These are phyloP conservation scores for Furnarius figulus DNA, from an alignment of 2,113 vertebrate species.

Conservation along the genomic window DNA sequence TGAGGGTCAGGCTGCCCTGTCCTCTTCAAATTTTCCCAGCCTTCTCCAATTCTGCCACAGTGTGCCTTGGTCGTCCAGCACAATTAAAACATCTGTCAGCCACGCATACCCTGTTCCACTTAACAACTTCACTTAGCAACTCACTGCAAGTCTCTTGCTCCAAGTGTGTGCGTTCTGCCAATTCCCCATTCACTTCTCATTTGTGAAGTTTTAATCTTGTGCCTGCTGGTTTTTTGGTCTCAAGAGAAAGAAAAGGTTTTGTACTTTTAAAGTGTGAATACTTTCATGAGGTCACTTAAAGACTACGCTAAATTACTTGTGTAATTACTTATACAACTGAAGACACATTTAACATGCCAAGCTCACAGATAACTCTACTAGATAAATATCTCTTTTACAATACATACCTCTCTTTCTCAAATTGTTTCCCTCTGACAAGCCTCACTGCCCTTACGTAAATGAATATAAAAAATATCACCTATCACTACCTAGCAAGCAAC, in stretches of 20 bases:
- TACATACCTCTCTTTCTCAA: neutral
- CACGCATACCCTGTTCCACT: neutral
- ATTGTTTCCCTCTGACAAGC: neutral
- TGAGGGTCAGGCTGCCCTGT: neutral
- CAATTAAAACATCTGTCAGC: conserved; percentile 43
- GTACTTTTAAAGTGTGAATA: conserved; percentile 57
- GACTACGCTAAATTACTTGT: conserved; percentile 14
- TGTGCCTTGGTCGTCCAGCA: neutral
- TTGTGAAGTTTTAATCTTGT: conserved; percentile 52
- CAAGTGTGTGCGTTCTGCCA: neutral
- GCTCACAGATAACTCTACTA: neutral
- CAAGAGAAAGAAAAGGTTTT: conserved; percentile 57
- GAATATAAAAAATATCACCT: neutral
- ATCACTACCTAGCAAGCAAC: neutral
- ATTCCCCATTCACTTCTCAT: conserved; percentile 45
- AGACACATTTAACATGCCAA: conserved; percentile 8
- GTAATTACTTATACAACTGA: conserved; percentile 42
- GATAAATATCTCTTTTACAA: neutral
- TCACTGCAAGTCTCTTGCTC: neutral
- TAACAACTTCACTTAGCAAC: conserved; percentile 39
- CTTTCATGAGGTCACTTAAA: conserved; percentile 49
- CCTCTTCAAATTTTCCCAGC: neutral
- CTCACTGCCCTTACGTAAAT: neutral
- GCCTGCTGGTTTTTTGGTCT: conserved; percentile 49
- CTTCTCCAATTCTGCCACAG: neutral